Base-by-base conservation (phyloP, 2,888 invertebrate genomes). In the Chironomus riparius region DNA sequence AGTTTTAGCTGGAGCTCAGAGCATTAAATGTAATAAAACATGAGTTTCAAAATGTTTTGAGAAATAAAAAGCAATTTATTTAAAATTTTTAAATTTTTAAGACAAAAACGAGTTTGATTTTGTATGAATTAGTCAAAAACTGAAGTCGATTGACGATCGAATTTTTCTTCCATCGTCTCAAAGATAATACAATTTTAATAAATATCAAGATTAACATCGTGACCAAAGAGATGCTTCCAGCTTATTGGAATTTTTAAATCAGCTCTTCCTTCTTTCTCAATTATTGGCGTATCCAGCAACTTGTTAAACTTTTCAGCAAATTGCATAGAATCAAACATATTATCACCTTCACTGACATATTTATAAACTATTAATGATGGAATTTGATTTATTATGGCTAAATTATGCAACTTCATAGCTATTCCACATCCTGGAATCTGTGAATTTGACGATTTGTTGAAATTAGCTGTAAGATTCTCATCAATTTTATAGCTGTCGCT, bases 281-380 rank as follows among this genome's bases (percentile, higher is more conserved):
- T 18, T n/a, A 18, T 18, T 4, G 56, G 18, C 1, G 7, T 56
- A 7, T 38, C 10, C 10, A 38, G 10, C 4, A 38, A 10, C 2
- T 38, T 38, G 10, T 38, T 38, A 10, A 38, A 56, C 2, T 56
- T 56, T 7, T 56, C 15, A n/a, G 15, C 56, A 81, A 92, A 87
- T 73, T 88, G 86, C 77, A 90, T 82, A 0, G 94, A 92, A 84
- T 95, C 94, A 0, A 89, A 89, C 76, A 90, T 88, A 81, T 95
- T 95, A 81, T 95, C 93, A 13, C 95, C 95, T 85, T 95, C 95
- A 0, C 93, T 91, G 79, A 91, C 90, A 83, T 92, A 95, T 82
- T 92, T 91, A 77, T 92, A 87, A 13, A 95, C 80, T 69, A 93
- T 82, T 74, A 89, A 83, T 77, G 89, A 87, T 1, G 89, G 87